Evolutionary conservation across 2,113 vertebrate species (phyloP).

Genomic region (Scomber scombrus): DNA sequence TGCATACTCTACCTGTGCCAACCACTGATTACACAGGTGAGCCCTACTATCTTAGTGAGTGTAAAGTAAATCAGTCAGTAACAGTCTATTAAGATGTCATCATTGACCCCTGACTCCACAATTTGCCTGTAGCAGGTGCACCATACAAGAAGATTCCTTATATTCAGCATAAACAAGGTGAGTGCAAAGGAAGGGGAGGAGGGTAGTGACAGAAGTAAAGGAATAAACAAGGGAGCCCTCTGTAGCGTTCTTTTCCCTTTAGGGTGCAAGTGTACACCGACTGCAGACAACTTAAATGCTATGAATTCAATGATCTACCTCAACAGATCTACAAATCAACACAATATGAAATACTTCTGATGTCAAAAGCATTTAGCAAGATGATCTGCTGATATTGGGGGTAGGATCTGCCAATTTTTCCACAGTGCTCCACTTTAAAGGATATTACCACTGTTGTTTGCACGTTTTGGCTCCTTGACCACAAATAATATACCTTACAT

Average conservation of each 20-base stretch:
- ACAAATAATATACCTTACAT: no score
- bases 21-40: constrained; percentile 46
- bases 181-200: not conserved
- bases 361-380: not conserved
- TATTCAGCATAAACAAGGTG: constrained; percentile 28
- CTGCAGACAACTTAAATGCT: not conserved
- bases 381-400: not conserved
- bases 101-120: constrained; percentile 2
- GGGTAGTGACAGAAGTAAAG: constrained; percentile 14
- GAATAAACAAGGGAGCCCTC: constrained; percentile 26
- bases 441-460: no score
- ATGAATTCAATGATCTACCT: not conserved
- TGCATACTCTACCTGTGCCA: constrained; percentile 14
- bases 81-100: constrained; percentile 59
- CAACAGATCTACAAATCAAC: not conserved
- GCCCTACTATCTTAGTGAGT: not conserved
- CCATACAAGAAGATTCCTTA: constrained; percentile 5
- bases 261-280: constrained; percentile 4
- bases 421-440: no score
- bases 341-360: not conserved
- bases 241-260: not conserved
- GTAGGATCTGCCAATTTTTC: not conserved
- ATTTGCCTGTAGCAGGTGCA: constrained; percentile 59
- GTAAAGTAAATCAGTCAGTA: constrained; percentile 65
- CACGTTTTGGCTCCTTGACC: no score